Base-by-base conservation (phyloP, 2,797 vertebrate species). In the Sphenopsis melanotis region DNA sequence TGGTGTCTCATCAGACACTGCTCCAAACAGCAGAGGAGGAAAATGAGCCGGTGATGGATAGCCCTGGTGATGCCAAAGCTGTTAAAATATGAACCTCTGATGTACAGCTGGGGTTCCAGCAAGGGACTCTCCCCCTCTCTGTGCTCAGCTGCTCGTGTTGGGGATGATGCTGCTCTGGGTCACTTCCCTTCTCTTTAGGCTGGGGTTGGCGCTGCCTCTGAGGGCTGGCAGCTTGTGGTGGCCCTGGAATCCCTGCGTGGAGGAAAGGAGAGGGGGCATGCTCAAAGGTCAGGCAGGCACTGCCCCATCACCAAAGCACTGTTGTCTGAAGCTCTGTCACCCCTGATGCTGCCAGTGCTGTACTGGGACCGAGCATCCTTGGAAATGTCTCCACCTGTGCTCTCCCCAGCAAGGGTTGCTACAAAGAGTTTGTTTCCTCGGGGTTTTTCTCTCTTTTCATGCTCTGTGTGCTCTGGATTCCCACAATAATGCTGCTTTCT, bases 41-140 rank as follows among this genome's bases (percentile, higher is more conserved):
- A 99, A 99, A 99, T 98, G 98, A 98, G 98, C 98, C 98, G 98
- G 98, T 99, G 98, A 99, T 99, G 98, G 98, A 99, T 99, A 98
- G 96, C 97, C 71, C 65, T 80, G 46, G 89, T 57, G 30, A 34
- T 80, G 64, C 87, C 94, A 87, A 78, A 98, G 98, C 98, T 98
- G 98, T 98, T 98, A 98, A 98, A 98, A 98, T 98, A 72, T 42
- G 79, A 95, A 91, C 75, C 41, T 92, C 78, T 93, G 72, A 81
- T 77, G 61, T 61, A 65, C 57, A 83, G 87, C 75, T 3, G 26
- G n/a, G 11, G 18, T 70, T 93, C 39, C 81, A 83, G 68, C 32
- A 61, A 39, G 3, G 41, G 61, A 7, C 36, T 86, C 11, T 60
- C 52, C 14, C 65, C 24, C 11, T 41, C 55, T 56, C 64, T 57